Percentiles rank a stretch among this genome's conserved stretches.
phyloP scores from a whole-genome alignment of 2,888 invertebrate genomes.

The Macropis europaea region DNA sequence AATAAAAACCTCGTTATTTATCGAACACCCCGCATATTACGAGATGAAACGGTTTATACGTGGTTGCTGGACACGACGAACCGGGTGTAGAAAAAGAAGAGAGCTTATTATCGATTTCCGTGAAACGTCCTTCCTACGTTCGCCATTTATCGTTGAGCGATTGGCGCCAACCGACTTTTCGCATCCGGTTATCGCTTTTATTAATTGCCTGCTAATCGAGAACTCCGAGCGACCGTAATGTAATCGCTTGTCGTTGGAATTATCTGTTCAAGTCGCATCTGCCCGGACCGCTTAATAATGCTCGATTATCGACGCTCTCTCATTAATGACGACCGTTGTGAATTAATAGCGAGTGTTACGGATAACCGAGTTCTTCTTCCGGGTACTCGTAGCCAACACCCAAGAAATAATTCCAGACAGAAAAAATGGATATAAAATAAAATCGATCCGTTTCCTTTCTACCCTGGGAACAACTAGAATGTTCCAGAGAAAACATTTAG shows the following conservation, averaged over 20 bases:
- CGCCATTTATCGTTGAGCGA: constrained; percentile 39
- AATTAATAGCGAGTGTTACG: constrained; percentile 51
- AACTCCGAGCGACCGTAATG: constrained; percentile 30
- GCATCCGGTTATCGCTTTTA: constrained; percentile 56
- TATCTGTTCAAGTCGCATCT: constrained; percentile 33
- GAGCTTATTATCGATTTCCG: constrained; percentile 42
- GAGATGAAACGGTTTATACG: neutral
- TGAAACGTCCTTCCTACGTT: constrained; percentile 42
- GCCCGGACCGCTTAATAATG: constrained; percentile 30
- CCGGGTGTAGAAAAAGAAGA: neutral
- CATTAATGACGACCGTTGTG: constrained; percentile 47
- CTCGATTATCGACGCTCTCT: constrained; percentile 44
- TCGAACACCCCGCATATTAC: neutral
- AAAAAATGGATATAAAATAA: too few relatives aligned
- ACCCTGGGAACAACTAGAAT: too few relatives aligned
- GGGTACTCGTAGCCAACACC: neutral
- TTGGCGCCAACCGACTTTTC: constrained; percentile 50
- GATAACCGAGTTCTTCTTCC: constrained; percentile 38
- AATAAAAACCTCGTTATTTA: neutral
- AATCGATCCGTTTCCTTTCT: too few relatives aligned
- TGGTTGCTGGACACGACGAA: neutral
- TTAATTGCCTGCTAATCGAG: constrained; percentile 58
- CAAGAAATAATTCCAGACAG: too few relatives aligned
- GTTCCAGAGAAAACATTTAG: too few relatives aligned
- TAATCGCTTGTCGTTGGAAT: constrained; percentile 40